A percentile compares a stretch with the other conserved stretches of the same genome.
Evolutionary conservation across 2,113 vertebrate species (phyloP).

Genomic region (Sus scrofa): T2T-Sscrofa CM000813.6:124663001-124663500

Average conservation of each 20-base stretch:
- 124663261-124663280: neutral
- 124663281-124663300: neutral
- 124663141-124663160: constrained; percentile 5
- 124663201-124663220: neutral
- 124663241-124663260: neutral
- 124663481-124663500: neutral
- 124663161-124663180: neutral
- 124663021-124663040: neutral
- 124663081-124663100: neutral
- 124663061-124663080: neutral
- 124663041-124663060: neutral
- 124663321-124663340: neutral
- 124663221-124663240: neutral
- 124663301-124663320: neutral
- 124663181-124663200: neutral
- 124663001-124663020: neutral
- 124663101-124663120: neutral
- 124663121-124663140: neutral
- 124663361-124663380: neutral
- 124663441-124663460: neutral
- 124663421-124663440: no score
- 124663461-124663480: neutral
- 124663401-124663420: neutral
- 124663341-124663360: no score
- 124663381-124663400: no score